Evolutionary conservation across 2,113 vertebrate genomes (phyloP).

Genomic region (Urocitellus parryii): DNA sequence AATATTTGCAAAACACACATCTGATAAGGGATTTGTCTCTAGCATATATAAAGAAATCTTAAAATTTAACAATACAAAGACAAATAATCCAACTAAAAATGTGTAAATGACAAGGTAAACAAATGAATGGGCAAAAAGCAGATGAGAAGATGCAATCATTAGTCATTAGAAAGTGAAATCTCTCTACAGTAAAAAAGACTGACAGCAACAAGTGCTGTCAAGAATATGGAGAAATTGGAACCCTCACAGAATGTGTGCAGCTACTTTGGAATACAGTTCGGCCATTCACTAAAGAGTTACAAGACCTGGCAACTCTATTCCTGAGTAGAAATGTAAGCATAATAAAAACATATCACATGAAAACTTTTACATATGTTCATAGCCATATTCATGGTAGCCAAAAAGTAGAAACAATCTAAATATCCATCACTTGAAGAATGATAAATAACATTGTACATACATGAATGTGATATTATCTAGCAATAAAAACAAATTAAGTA

Average conservation of each 20-base stretch:
- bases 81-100: constrained; percentile 7
- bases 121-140: neutral
- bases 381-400: neutral
- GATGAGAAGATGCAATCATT: neutral
- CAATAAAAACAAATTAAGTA: constrained; percentile 13
- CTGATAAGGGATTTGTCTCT: neutral
- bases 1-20: neutral
- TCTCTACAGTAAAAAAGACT: neutral
- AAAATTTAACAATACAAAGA: constrained; percentile 42
- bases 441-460: neutral
- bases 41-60: neutral
- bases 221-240: neutral
- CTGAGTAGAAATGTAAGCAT: neutral
- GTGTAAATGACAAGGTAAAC: neutral
- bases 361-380: neutral
- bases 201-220: neutral
- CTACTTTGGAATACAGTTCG: neutral
- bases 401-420: neutral
- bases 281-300: neutral
- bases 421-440: neutral
- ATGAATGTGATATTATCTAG: neutral
- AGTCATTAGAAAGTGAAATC: constrained; percentile 19
- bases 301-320: neutral
- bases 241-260: neutral
- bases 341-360: neutral